Evolutionary conservation across 2,797 vertebrate genomes (phyloP).

Genomic region (Threskiornis aethiopicus): DNA sequence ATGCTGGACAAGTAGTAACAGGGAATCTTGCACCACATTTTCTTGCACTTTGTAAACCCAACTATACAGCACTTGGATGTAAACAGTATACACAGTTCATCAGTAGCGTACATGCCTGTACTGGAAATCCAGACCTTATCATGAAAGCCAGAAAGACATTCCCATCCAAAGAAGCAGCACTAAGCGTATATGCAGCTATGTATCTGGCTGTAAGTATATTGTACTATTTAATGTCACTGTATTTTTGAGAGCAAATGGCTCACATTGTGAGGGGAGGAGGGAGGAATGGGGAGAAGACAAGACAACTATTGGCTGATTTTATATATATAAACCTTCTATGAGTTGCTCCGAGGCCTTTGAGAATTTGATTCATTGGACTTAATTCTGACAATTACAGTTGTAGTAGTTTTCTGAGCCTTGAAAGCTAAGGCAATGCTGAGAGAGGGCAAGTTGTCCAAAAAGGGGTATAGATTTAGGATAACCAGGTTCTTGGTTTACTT

Average conservation of each 20-base stretch:
- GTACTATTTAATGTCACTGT: neutral
- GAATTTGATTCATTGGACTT: neutral
- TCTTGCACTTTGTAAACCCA: conserved; percentile 95
- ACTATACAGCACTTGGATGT: conserved; percentile 95
- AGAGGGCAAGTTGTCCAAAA: neutral
- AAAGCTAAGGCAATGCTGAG: neutral
- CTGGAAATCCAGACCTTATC: conserved; percentile 92
- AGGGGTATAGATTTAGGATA: neutral
- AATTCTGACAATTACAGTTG: neutral
- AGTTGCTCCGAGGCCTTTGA: neutral
- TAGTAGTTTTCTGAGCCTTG: neutral
- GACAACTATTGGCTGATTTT: neutral
- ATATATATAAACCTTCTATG: neutral
- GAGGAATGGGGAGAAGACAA: neutral
- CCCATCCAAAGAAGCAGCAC: conserved; percentile 96
- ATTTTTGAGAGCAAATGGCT: neutral
- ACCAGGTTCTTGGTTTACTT: neutral
- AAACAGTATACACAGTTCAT: conserved; percentile 94
- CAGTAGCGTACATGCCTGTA: conserved; percentile 93
- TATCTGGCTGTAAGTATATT: conserved; percentile 92
- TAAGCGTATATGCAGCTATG: conserved; percentile 92
- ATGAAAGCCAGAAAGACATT: conserved; percentile 93
- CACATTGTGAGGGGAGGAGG: neutral
- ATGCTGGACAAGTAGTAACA: conserved; percentile 97
- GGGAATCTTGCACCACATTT: conserved; percentile 98